Base-by-base conservation (phyloP, 2,113 vertebrate genomes). In the Bujurquina vittata region DNA sequence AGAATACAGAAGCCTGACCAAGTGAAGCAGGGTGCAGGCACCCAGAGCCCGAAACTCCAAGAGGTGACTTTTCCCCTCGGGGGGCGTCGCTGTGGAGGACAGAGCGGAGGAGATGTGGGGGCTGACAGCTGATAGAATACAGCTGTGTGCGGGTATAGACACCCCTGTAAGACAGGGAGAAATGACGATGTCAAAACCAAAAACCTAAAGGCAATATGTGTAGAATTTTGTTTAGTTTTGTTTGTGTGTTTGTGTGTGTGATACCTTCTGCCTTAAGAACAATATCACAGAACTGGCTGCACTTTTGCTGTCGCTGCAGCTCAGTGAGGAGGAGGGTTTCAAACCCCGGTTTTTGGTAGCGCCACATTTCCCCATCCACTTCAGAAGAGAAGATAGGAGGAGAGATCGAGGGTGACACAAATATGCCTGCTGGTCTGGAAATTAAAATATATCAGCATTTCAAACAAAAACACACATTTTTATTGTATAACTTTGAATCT, bases 261-360 rank as follows among this genome's bases (percentile, higher is more conserved):
- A 89, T 94, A 99, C 98, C 97, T 93, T 96, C 95, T 5, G 97
- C 96, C 67, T 92, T 93, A 59, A 99, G 96, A 80, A 97, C 82
- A 67, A 92, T 96, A 56, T 98, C 97, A 74, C 98, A 99, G 89
- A 97, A 97, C 86, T 95, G 93, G 11, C 94, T 95, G 0, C 89
- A 91, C 77, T 91, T 95, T 75, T 98, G 97, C 85, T 99, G 97
- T 74, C 90, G 93, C 92, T 97, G 96, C 77, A 99, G 95, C 79
- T 97, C 93, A 26, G 86, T 58, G 17, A 96, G 73, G 10, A 96
- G 90, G 26, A 93, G 78, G n/a, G 77, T 74, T 84, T 94, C 87
- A 77, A 94, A 95, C 35, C 88, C 90, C 0, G 93, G 91, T 31
- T 81, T 94, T 6, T 88, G 90, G 86, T 91, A 94, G 77, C 89